phyloP scores from a whole-genome alignment of 1,140 invertebrate genomes.

The Aphelenchoides avenae region DNA sequence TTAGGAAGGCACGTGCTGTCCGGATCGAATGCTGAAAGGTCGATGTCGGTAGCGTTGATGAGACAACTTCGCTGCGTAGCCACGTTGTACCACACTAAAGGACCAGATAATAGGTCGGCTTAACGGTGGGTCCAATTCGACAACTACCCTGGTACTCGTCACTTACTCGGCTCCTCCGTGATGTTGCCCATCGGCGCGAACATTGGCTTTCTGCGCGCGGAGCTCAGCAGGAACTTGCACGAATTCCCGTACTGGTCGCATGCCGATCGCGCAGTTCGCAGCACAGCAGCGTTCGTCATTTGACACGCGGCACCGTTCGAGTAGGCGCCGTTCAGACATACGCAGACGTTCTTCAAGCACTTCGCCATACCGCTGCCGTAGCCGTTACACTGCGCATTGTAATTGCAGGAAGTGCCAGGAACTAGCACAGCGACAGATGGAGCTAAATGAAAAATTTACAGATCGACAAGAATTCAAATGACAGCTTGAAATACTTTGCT shows the following conservation, averaged over 20 bases:
- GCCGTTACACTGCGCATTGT: conserved; percentile 41
- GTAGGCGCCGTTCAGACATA: conserved; percentile 46
- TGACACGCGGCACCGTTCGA: conserved; percentile 50
- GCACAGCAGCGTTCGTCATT: conserved; percentile 18
- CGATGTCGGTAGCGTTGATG: conserved; percentile 6
- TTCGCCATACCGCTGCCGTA: conserved; percentile 32
- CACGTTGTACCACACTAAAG: conserved; percentile 55
- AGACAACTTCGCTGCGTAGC: conserved; percentile 36
- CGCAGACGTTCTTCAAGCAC: conserved; percentile 47
- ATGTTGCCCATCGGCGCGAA: conserved; percentile 43
- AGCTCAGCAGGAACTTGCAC: no score
- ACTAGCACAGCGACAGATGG: conserved; percentile 31
- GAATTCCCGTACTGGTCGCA: conserved; percentile 56
- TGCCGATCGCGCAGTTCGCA: conserved; percentile 41
- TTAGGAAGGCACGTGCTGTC: conserved; percentile 53
- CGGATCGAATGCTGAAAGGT: conserved; percentile 34
- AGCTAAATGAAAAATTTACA: conserved; percentile 3
- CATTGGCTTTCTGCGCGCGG: no score
- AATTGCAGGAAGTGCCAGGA: conserved; percentile 38
- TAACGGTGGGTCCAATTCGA: neutral
- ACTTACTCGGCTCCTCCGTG: conserved; percentile 39
- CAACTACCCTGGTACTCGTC: neutral
- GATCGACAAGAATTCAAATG: neutral
- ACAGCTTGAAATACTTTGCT: neutral
- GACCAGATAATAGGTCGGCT: conserved; percentile 14